phyloP scores from a whole-genome alignment of 2,797 vertebrate genomes.

The Margarornis squamiger region DNA sequence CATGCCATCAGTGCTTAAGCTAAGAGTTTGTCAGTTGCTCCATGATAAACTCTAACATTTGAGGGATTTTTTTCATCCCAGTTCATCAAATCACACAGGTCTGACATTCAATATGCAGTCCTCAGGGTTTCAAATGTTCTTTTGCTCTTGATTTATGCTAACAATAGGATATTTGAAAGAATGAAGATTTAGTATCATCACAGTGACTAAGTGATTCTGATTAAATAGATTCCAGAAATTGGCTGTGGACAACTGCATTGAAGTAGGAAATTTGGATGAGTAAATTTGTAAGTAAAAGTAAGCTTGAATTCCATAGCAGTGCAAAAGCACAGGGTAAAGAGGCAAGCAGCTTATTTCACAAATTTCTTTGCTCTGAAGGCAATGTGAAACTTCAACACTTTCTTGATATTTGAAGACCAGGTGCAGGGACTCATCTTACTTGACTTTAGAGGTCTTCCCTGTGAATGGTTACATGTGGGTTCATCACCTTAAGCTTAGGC shows the following conservation, averaged over 20 bases:
- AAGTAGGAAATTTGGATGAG: background rate
- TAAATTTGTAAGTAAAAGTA: background rate
- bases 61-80: slow-evolving; percentile 4
- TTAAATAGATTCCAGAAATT: background rate
- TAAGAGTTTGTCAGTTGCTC: slow-evolving; percentile 59
- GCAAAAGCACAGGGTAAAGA: background rate
- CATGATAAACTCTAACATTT: slow-evolving; percentile 55
- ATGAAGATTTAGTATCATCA: background rate
- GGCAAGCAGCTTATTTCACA: background rate
- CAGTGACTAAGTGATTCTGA: background rate
- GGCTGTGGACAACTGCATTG: background rate
- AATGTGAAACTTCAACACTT: background rate
- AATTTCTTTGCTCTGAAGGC: background rate
- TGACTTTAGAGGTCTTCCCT: background rate
- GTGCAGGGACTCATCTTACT: background rate
- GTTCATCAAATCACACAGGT: slow-evolving; percentile 29
- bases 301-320: accelerated
- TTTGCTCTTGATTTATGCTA: slow-evolving; percentile 40
- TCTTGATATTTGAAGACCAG: background rate
- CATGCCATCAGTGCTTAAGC: slow-evolving; percentile 47
- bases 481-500: background rate
- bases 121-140: slow-evolving; percentile 33
- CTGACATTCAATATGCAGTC: background rate
- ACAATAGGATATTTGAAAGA: slow-evolving; percentile 34
- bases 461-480: background rate